Evolutionary conservation across 1,140 invertebrate species (phyloP).

Genomic region (Drosophila erecta): DNA sequence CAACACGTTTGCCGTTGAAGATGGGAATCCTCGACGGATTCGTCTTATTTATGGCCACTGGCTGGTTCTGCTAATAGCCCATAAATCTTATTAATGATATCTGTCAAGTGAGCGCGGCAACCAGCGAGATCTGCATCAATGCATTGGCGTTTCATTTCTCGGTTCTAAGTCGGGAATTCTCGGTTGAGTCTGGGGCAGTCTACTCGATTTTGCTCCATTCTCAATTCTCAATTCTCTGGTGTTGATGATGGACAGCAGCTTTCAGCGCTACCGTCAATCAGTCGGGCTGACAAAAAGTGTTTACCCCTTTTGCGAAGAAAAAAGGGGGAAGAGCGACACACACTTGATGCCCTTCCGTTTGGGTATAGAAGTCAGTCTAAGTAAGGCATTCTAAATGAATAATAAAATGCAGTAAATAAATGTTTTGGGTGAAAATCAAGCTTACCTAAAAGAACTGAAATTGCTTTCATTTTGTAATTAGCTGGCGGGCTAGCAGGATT

Average conservation of each 20-base stretch:
- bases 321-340: background rate
- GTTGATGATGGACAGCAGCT: conserved; percentile 67
- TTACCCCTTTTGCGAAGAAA: conserved; percentile 35
- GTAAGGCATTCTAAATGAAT: too few relatives aligned
- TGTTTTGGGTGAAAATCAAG: too few relatives aligned
- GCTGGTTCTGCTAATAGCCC: conserved; percentile 78
- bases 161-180: conserved; percentile 30
- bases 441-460: too few relatives aligned
- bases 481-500: background rate
- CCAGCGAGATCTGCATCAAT: conserved; percentile 41
- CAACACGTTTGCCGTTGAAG: conserved; percentile 59
- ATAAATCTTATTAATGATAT: conserved; percentile 84
- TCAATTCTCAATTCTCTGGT: conserved; percentile 25
- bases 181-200: background rate
- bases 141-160: conserved; percentile 44
- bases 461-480: too few relatives aligned
- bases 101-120: conserved; percentile 69
- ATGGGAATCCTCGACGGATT: conserved; percentile 50
- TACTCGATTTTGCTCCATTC: background rate
- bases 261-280: conserved; percentile 75
- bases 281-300: conserved; percentile 40
- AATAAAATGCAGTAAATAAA: too few relatives aligned
- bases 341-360: background rate
- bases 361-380: too few relatives aligned
- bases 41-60: conserved; percentile 74